A percentile compares a stretch with the other conserved stretches of the same genome.
Conservation (phyloP, 2,888 invertebrate species). For the Scaptomyza reducta region DNA sequence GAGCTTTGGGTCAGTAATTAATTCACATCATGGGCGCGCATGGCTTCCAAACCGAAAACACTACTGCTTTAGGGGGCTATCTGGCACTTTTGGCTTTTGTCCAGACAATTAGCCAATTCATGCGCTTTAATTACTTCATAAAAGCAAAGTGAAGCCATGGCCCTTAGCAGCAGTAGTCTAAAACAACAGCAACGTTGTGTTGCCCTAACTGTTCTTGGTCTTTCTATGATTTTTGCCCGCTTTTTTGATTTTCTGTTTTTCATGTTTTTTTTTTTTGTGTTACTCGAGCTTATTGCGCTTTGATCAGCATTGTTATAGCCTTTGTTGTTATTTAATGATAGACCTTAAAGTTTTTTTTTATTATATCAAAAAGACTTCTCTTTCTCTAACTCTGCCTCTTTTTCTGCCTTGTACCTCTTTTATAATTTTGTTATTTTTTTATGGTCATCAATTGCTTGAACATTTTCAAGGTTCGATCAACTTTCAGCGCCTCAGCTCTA, state of each 20-base stretch:
- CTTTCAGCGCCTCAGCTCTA: constrained; percentile 37
- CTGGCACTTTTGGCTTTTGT: constrained; percentile 38
- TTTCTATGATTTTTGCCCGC: constrained; percentile 41
- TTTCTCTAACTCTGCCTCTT: background rate
- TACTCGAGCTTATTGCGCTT: constrained; percentile 40
- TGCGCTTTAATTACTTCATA: constrained; percentile 78
- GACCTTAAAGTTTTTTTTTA: constrained; percentile 45
- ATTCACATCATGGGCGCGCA: constrained; percentile 67
- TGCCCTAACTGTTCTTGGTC: constrained; percentile 60
- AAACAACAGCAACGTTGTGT: constrained; percentile 13
- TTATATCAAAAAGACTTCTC: constrained; percentile 6
- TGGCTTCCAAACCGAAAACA: constrained; percentile 31
- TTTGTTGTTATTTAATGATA: constrained; percentile 62
- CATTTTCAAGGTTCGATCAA: constrained; percentile 76
- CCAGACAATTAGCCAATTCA: constrained; percentile 73
- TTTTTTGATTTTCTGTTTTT: constrained; percentile 8
- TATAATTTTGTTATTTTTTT: constrained; percentile 26
- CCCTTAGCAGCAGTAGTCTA: constrained; percentile 32
- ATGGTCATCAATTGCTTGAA: constrained; percentile 50
- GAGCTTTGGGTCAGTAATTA: constrained; percentile 78
- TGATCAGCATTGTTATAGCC: constrained; percentile 32
- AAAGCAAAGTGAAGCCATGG: constrained; percentile 51
- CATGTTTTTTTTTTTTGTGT: constrained; percentile 6
- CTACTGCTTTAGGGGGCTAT: constrained; percentile 29
- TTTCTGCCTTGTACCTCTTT: background rate